Evolutionary conservation across 2,113 vertebrate species (phyloP).

Genomic region (Plecotus auritus): DNA sequence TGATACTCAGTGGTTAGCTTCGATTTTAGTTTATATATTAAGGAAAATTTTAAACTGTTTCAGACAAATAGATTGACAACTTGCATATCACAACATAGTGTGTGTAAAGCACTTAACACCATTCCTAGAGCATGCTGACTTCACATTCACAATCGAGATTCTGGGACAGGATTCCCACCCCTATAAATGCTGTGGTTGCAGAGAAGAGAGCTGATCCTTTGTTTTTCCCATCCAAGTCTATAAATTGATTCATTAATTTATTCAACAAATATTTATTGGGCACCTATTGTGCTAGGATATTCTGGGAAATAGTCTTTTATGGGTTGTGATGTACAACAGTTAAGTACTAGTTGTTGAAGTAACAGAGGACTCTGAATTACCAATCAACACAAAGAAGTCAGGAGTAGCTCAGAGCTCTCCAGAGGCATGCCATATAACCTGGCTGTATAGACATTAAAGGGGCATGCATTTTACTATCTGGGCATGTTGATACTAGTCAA

Average conservation of each 20-base stretch:
- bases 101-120: background rate
- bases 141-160: background rate
- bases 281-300: background rate
- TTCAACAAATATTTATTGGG: background rate
- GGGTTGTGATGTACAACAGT: background rate
- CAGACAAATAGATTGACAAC: background rate
- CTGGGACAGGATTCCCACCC: background rate
- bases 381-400: background rate
- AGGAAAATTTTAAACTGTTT: background rate
- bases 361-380: background rate
- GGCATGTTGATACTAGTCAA: background rate
- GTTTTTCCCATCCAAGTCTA: background rate
- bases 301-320: background rate
- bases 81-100: background rate
- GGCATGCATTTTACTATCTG: background rate
- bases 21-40: background rate
- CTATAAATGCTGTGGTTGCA: background rate
- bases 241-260: background rate
- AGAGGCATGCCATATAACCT: background rate
- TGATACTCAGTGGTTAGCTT: background rate
- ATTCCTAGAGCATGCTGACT: background rate
- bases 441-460: background rate
- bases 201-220: background rate
- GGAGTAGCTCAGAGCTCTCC: background rate
- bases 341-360: background rate